These are phyloP conservation scores for Sphaerodactylus townsendi DNA, from an alignment of 2,113 vertebrate genomes.

Conservation along the genomic window DNA sequence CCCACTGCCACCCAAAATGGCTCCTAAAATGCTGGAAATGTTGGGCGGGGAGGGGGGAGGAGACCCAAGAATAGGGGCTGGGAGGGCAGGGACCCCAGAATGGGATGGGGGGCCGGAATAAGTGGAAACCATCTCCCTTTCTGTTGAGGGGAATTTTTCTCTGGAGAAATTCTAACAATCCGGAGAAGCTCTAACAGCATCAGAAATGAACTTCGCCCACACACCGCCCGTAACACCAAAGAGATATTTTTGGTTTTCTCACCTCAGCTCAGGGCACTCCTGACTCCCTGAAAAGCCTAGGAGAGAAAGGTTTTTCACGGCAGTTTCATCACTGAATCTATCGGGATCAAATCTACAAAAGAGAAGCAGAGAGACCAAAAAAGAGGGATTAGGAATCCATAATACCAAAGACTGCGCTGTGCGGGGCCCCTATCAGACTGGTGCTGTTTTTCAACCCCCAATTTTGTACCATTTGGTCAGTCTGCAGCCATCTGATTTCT, in stretches of 20 bases:
- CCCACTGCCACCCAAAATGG: too few species aligned
- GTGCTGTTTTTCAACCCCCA: not conserved
- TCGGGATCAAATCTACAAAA: constrained; percentile 88
- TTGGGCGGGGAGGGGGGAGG: too few species aligned
- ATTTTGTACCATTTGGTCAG: not conserved
- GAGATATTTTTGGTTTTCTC: constrained; percentile 26
- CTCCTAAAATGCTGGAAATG: too few species aligned
- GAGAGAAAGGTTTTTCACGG: constrained; percentile 84
- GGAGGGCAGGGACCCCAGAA: too few species aligned
- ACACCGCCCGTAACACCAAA: not conserved
- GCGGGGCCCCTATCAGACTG: not conserved
- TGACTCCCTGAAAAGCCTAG: constrained; percentile 93
- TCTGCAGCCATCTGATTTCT: not conserved
- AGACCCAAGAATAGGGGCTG: too few species aligned
- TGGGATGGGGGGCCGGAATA: too few species aligned
- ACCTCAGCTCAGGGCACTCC: constrained; percentile 94
- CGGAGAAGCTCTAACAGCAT: too few species aligned
- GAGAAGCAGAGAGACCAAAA: not conserved
- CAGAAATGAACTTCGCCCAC: not conserved
- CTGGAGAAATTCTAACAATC: too few species aligned
- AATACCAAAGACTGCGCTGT: not conserved
- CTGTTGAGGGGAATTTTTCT: too few species aligned
- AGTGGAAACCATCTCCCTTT: too few species aligned
- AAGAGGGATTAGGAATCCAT: not conserved
- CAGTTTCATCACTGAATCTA: constrained; percentile 85